Base-by-base conservation (phyloP, 2,888 invertebrate species). In the Geophilus truncorum region DNA sequence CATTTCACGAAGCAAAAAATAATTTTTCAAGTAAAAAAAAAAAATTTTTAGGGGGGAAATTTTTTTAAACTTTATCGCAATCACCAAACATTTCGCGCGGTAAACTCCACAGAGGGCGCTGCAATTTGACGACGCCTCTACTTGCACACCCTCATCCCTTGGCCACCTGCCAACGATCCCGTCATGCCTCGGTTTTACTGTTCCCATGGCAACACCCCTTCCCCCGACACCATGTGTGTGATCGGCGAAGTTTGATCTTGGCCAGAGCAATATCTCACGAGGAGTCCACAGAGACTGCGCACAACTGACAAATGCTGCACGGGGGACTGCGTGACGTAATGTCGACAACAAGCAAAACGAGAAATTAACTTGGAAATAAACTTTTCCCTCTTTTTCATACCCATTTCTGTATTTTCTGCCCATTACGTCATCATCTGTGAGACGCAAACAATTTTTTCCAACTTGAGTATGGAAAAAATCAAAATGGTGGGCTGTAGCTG, bases 21-120 rank as follows among this genome's bases (percentile, higher is more conserved):
- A n/a, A n/a, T n/a, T n/a, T n/a, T n/a, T n/a, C n/a, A n/a, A n/a
- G n/a, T n/a, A n/a, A n/a, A n/a, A n/a, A 51, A 9, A 18, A 51
- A 51, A 51, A 5, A 51, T n/a, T n/a, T n/a, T n/a, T n/a, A n/a
- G n/a, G n/a, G n/a, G n/a, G n/a, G n/a, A n/a, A n/a, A n/a, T n/a
- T n/a, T n/a, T n/a, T n/a, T n/a, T n/a, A n/a, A n/a, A n/a, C 45
- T 57, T 57, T 57, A 57, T 57, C 57, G 21, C 57, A 57, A 57
- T 57, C 57, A 57, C 57, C 57, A 57, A 57, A 57, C 57, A 57
- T 57, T 57, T 57, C 57, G 21, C 57, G 57, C 57, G 57, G 57
- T 57, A 57, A 57, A 57, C 57, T 57, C 57, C 57, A 57, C 57
- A 57, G 57, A 57, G 57, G 57, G 57, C 57, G 57, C 57, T 57